These are phyloP conservation scores for Mesopsocus fuscifrons DNA, from an alignment of 2,888 invertebrate genomes.

Conservation along the genomic window DNA sequence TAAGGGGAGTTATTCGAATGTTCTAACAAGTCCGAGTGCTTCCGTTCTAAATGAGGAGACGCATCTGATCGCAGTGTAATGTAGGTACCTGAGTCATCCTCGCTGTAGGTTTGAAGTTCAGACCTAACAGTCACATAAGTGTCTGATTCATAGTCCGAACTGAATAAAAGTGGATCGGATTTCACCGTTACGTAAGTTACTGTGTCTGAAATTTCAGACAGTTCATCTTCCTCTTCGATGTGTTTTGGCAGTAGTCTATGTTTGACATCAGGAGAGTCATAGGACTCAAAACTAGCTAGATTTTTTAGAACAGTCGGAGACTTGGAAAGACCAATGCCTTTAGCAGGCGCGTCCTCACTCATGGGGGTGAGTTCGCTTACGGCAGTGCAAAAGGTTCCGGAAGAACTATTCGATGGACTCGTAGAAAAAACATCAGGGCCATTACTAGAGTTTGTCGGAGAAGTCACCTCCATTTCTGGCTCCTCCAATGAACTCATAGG, in stretches of 20 bases:
- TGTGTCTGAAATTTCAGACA: constrained; percentile 3
- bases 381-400: constrained; percentile 3
- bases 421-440: background rate
- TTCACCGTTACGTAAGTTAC: constrained; percentile 2
- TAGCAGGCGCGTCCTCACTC: background rate
- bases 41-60: background rate
- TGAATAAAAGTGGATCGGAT: background rate
- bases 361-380: background rate
- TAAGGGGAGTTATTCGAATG: constrained; percentile 5
- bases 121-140: constrained; percentile 5
- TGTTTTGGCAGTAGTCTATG: background rate
- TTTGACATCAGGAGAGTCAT: background rate
- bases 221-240: constrained; percentile 1
- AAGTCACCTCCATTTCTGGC: background rate
- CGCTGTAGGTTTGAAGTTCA: background rate
- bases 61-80: background rate
- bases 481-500: background rate
- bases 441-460: background rate
- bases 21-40: constrained; percentile 5
- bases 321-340: constrained; percentile 1
- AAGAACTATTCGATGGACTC: constrained; percentile 6
- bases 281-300: constrained; percentile 3
- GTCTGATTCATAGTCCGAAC: constrained; percentile 6
- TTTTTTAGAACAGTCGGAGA: constrained; percentile 7
- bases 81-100: constrained; percentile 1